phyloP scores from a whole-genome alignment of 2,113 vertebrate species.

The Paralichthys olivaceus region DNA sequence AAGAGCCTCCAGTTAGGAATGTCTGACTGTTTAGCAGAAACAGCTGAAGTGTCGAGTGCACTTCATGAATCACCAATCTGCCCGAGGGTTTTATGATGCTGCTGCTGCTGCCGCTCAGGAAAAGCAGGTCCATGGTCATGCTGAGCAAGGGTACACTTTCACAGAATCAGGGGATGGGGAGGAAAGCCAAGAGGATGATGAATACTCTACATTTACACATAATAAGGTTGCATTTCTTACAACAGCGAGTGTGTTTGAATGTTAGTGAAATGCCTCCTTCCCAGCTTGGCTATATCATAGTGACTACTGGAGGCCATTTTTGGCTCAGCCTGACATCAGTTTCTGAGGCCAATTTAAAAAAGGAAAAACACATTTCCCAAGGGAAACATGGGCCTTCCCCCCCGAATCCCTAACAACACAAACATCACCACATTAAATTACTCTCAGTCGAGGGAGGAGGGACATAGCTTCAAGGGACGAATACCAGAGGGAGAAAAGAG shows the following conservation, averaged over 20 bases:
- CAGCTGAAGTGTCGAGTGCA: conserved; percentile 33
- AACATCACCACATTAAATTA: conserved; percentile 35
- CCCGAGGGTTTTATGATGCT: conserved; percentile 17
- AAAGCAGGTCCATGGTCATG: not conserved
- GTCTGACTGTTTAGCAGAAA: conserved; percentile 26
- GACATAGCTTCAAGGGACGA: not conserved
- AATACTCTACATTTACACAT: not conserved
- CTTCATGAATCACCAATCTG: conserved; percentile 54
- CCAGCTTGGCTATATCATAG: not conserved
- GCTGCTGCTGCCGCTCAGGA: conserved; percentile 21
- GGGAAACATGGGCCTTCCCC: conserved; percentile 27
- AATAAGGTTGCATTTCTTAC: not conserved
- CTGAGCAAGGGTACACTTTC: not conserved
- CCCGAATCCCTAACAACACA: conserved; percentile 24
- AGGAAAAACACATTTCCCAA: conserved; percentile 29
- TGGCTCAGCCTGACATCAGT: conserved; percentile 19
- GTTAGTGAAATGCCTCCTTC: not conserved
- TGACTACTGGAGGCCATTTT: not conserved
- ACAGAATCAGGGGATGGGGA: not conserved
- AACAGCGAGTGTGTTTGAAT: not conserved
- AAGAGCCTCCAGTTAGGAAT: conserved; percentile 59
- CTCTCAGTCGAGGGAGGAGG: not conserved
- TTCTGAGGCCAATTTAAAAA: conserved; percentile 32
- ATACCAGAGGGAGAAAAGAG: conserved; percentile 6
- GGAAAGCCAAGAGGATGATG: not conserved